Base-by-base conservation (phyloP, 2,888 invertebrate genomes). In the Eugnorisma glareosa region DNA sequence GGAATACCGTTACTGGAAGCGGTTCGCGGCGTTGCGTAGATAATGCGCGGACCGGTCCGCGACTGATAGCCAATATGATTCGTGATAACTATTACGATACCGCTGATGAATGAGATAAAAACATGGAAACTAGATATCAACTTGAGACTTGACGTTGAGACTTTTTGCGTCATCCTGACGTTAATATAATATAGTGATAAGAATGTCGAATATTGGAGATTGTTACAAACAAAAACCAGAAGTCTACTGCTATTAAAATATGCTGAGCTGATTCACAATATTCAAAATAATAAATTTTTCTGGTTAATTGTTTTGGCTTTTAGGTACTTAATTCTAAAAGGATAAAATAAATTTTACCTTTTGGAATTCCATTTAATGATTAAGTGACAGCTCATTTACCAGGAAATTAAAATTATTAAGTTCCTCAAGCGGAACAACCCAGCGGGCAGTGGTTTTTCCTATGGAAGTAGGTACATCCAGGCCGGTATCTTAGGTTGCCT, bases 1-100 rank as follows among this genome's bases (percentile, higher is more conserved):
- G 76, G 88, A 92, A 89, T 94, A 95, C 95, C 95, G 96, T 95
- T 96, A 95, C 83, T 91, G 86, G 90, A 90, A 92, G 92, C 92
- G 92, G 93, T 91, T 93, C 91, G 93, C 91, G 90, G 90, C 90
- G 92, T 91, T 92, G 93, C 93, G 93, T 93, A 92, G 93, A 94
- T 94, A 94, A 94, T 93, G 89, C 91, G 90, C 89, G 84, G 91
- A 94, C 95, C 94, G 95, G 94, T 95, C 91, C 86, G 88, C 90
- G 87, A 91, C 90, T 89, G 91, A 93, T 92, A 92, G 88, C 88
- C 88, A 88, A 91, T 90, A 90, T 86, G 84, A 87, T 90, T 90
- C 85, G 87, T 89, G 91, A 92, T 92, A 92, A 89, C 91, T 88
- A 89, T 90, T 88, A 89, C 90, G 91, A 90, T 89, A 84, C 79